Percentiles rank a stretch among this genome's conserved stretches.
Evolutionary conservation across 2,888 invertebrate genomes (phyloP).

Genomic region (Drosophila buzzatii): DNA sequence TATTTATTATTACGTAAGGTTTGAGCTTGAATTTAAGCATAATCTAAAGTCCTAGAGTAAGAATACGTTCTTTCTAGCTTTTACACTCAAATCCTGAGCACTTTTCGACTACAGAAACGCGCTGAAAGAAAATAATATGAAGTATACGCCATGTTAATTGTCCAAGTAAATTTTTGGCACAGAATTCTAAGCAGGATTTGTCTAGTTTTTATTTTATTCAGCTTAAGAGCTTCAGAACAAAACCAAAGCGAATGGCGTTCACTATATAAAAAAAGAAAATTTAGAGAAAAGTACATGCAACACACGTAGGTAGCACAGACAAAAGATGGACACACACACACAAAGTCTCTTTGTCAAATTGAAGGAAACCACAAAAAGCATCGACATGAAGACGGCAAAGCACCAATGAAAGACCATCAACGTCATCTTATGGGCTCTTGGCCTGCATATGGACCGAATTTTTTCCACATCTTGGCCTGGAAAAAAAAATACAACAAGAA

Average conservation of each 20-base stretch:
- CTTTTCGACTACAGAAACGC: background rate
- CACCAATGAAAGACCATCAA: constrained; percentile 70
- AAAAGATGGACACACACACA: constrained; percentile 19
- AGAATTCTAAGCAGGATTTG: background rate
- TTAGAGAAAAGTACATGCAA: constrained; percentile 44
- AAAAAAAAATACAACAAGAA: constrained; percentile 11
- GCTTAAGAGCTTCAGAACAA: constrained; percentile 34
- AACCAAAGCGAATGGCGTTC: constrained; percentile 17
- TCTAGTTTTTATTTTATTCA: background rate
- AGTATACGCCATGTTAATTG: constrained; percentile 1
- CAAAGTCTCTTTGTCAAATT: constrained; percentile 27
- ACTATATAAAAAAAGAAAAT: constrained; percentile 9
- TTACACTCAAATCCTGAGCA: background rate
- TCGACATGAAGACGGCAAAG: constrained; percentile 51
- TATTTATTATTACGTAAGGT: no score
- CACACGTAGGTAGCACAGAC: constrained; percentile 38
- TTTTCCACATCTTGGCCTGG: constrained; percentile 23
- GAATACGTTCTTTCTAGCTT: background rate
- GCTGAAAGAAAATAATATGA: background rate
- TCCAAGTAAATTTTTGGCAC: background rate
- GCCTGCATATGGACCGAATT: constrained; percentile 25
- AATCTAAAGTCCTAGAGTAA: no score
- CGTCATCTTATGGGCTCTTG: constrained; percentile 57
- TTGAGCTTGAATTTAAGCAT: no score
- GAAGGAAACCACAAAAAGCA: constrained; percentile 44